phyloP scores from a whole-genome alignment of 2,888 invertebrate species.

The Ectemnius lituratus region DNA sequence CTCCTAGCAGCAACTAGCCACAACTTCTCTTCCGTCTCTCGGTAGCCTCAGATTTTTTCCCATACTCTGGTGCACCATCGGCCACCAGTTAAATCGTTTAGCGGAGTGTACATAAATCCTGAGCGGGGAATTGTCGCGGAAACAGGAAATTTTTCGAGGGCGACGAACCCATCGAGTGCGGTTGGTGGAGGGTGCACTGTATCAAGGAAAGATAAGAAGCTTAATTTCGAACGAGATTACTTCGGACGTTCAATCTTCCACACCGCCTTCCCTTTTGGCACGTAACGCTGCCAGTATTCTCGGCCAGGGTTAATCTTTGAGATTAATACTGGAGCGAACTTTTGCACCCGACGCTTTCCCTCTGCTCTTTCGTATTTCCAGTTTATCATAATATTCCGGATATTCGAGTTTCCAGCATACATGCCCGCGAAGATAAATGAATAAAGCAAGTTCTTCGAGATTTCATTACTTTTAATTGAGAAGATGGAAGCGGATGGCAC shows the following conservation, averaged over 20 bases:
- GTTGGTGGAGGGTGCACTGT: slow-evolving; percentile 33
- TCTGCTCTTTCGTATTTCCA: slow-evolving; percentile 40
- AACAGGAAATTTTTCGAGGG: too few species aligned
- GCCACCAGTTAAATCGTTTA: too few species aligned
- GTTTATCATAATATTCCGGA: slow-evolving; percentile 41
- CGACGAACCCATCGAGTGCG: too few species aligned
- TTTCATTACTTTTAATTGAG: too few species aligned
- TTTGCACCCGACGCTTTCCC: slow-evolving; percentile 40
- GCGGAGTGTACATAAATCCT: too few species aligned
- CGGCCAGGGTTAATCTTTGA: slow-evolving; percentile 52
- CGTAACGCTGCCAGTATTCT: slow-evolving; percentile 51
- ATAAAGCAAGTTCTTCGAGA: too few species aligned
- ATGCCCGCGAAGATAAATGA: neutral
- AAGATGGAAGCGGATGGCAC: too few species aligned
- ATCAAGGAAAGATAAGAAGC: slow-evolving; percentile 60
- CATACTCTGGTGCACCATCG: too few species aligned
- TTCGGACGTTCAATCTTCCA: slow-evolving; percentile 58
- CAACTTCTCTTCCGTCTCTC: too few species aligned
- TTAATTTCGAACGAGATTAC: slow-evolving; percentile 64
- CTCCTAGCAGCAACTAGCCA: too few species aligned
- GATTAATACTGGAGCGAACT: slow-evolving; percentile 60
- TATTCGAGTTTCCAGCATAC: neutral
- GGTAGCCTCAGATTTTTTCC: too few species aligned
- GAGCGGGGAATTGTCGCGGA: too few species aligned
- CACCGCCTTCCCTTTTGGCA: slow-evolving; percentile 54